Evolutionary conservation across 2,113 vertebrate species (phyloP).

Genomic region (Xyliphius kryptos): DNA sequence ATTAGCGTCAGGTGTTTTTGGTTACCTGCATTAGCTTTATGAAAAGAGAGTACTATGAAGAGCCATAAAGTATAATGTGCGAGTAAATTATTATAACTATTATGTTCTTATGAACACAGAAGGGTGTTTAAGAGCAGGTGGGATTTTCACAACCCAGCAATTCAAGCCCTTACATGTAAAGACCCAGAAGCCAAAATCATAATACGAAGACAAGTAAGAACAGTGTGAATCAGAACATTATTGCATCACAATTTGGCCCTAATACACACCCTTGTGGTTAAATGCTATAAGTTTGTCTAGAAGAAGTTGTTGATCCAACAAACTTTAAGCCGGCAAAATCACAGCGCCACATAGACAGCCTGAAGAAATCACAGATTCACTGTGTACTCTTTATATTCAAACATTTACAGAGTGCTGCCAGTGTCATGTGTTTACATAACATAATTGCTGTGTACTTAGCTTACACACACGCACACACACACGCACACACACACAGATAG

Average conservation of each 20-base stretch:
- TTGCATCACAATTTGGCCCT: slow-evolving; percentile 10
- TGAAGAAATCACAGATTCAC: slow-evolving; percentile 22
- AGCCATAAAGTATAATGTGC: not conserved
- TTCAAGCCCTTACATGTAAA: slow-evolving; percentile 26
- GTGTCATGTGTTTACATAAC: slow-evolving; percentile 35
- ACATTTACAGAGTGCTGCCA: slow-evolving; percentile 19
- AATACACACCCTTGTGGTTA: not conserved
- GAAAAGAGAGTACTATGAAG: not conserved
- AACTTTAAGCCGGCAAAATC: slow-evolving; percentile 23
- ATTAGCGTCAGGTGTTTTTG: no score
- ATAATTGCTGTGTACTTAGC: slow-evolving; percentile 28
- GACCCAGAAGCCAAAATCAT: slow-evolving; percentile 22
- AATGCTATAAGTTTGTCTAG: slow-evolving; percentile 4
- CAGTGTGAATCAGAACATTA: slow-evolving; percentile 15
- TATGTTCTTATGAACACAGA: slow-evolving; percentile 13
- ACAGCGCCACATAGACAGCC: slow-evolving; percentile 13
- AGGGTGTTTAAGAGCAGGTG: slow-evolving; percentile 20
- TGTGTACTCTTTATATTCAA: slow-evolving; percentile 29
- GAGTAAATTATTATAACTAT: slow-evolving; percentile 3
- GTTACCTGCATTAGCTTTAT: no score
- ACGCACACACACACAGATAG: not conserved
- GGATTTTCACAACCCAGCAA: slow-evolving; percentile 1
- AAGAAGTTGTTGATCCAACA: slow-evolving; percentile 18
- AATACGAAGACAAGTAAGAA: slow-evolving; percentile 25
- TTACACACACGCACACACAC: slow-evolving; percentile 13